Conservation (phyloP, 2,888 invertebrate genomes). For the Myathropa florea region DNA sequence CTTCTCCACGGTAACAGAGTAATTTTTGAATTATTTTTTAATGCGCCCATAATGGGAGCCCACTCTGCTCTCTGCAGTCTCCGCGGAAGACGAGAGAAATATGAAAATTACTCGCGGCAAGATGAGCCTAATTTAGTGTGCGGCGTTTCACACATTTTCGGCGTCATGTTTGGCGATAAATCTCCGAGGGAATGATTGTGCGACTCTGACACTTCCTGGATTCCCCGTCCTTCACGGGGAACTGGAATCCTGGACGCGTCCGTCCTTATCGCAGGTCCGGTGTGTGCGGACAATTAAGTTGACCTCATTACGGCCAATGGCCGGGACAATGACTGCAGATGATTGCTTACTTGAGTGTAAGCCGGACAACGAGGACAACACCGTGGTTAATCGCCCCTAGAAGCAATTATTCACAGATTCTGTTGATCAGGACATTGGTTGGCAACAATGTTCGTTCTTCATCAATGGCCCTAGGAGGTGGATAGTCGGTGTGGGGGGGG, state of each 20-base stretch:
- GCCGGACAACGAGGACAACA: not conserved
- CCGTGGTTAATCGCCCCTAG: constrained; percentile 23
- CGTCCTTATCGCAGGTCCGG: constrained; percentile 37
- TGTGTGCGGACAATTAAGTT: constrained; percentile 30
- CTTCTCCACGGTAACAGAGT: not conserved
- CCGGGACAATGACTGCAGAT: constrained; percentile 23
- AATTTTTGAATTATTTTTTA: constrained; percentile 62
- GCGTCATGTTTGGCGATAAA: constrained; percentile 30
- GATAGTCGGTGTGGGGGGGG: too few species aligned
- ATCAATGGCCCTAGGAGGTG: too few species aligned
- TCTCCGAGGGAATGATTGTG: constrained; percentile 20
- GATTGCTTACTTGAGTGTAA: constrained; percentile 48
- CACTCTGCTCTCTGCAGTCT: not conserved
- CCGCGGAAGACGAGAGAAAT: constrained; percentile 1
- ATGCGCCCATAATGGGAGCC: constrained; percentile 40
- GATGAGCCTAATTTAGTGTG: constrained; percentile 54
- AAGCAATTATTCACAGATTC: constrained; percentile 59
- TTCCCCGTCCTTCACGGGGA: too few species aligned
- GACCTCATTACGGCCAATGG: constrained; percentile 34
- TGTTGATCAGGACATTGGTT: constrained; percentile 41
- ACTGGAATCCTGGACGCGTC: not conserved
- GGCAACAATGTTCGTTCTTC: constrained; percentile 11
- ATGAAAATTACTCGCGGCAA: constrained; percentile 22
- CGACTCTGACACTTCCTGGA: not conserved
- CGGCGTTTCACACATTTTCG: constrained; percentile 43